These are phyloP conservation scores for Poeciliopsis prolifica DNA, from an alignment of 2,113 vertebrate genomes.

Conservation along the genomic window DNA sequence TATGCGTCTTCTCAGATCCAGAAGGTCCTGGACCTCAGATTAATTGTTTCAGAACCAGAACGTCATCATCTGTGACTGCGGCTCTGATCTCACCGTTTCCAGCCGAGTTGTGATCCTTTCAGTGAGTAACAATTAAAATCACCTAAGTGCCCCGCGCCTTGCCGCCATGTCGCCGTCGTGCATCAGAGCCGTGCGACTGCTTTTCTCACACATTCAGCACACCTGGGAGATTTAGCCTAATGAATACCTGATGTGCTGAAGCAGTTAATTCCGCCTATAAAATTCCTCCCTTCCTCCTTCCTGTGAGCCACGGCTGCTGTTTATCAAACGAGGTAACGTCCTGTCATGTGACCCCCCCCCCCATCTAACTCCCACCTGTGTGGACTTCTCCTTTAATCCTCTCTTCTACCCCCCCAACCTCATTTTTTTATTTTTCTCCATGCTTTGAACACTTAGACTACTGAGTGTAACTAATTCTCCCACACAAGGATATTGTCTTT, in stretches of 20 bases:
- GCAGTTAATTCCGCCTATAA: slow-evolving; percentile 75
- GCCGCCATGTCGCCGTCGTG: slow-evolving; percentile 24
- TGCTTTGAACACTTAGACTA: slow-evolving; percentile 80
- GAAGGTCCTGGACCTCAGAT: not conserved
- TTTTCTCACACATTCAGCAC: slow-evolving; percentile 47
- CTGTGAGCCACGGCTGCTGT: slow-evolving; percentile 71
- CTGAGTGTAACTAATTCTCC: slow-evolving; percentile 85
- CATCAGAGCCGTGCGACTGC: slow-evolving; percentile 39
- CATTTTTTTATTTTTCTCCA: slow-evolving; percentile 32
- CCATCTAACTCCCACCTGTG: slow-evolving; percentile 77
- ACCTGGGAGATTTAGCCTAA: slow-evolving; percentile 73
- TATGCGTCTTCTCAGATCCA: not conserved
- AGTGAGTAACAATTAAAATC: not conserved
- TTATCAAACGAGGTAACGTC: slow-evolving; percentile 79
- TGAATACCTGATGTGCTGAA: slow-evolving; percentile 73
- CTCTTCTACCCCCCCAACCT: slow-evolving; percentile 23
- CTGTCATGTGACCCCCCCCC: slow-evolving; percentile 79
- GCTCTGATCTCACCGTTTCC: not conserved
- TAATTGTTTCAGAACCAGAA: not conserved
- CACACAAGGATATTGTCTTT: slow-evolving; percentile 83
- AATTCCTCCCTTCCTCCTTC: slow-evolving; percentile 75
- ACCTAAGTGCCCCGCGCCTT: not conserved
- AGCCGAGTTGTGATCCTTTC: not conserved
- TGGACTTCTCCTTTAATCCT: slow-evolving; percentile 81
- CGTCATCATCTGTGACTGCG: not conserved